Evolutionary conservation across 2,888 invertebrate genomes (phyloP).

Genomic region (Himalopsyche kuldschensis): DNA sequence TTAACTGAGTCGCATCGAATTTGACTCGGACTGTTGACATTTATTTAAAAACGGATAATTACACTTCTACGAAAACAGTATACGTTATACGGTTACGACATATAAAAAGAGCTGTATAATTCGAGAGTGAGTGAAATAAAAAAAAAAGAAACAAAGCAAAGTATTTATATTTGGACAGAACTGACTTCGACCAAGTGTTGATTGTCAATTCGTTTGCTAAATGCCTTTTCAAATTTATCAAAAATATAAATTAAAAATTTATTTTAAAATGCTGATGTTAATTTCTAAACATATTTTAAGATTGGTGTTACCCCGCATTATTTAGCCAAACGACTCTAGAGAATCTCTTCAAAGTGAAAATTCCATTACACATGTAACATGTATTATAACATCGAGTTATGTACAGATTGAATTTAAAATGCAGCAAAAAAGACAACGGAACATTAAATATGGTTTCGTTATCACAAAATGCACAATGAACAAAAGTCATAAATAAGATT

Average conservation of each 20-base stretch:
- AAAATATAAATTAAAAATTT: neutral
- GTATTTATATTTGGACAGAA: neutral
- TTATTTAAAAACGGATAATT: neutral
- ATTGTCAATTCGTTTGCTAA: neutral
- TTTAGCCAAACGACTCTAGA: neutral
- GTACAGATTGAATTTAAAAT: too few relatives aligned
- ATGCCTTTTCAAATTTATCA: neutral
- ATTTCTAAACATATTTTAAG: neutral
- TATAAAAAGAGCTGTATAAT: neutral
- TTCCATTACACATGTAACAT: too few relatives aligned
- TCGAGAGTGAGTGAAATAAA: neutral
- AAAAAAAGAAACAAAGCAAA: neutral
- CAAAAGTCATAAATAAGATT: too few relatives aligned
- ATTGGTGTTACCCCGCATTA: neutral
- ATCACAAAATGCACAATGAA: too few relatives aligned
- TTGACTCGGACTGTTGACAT: constrained; percentile 26
- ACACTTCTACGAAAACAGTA: neutral
- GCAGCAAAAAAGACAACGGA: too few relatives aligned
- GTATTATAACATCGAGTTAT: too few relatives aligned
- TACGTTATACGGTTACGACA: neutral
- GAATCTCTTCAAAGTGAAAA: too few relatives aligned
- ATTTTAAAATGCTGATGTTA: neutral
- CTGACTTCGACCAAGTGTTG: neutral
- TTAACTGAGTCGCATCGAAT: constrained; percentile 5
- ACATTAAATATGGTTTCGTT: too few relatives aligned